Conservation (phyloP, 1,140 invertebrate genomes). For the Rhizoglyphus robini region DNA sequence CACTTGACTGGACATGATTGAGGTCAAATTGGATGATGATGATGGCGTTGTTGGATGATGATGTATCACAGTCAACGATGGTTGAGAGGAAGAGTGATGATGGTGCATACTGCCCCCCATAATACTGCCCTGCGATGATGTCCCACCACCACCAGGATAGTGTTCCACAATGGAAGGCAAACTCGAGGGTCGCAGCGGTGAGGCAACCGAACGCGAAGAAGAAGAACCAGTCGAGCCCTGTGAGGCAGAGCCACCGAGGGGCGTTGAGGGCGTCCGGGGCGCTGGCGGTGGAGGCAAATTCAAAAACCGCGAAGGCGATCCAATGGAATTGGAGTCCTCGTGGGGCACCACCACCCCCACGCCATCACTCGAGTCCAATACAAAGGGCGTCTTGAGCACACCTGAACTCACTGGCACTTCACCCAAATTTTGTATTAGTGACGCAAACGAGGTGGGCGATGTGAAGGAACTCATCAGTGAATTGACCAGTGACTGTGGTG, state of each 20-base stretch:
- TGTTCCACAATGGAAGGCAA: not conserved
- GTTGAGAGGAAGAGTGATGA: not conserved
- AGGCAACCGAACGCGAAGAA: no score
- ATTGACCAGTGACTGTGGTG: not conserved
- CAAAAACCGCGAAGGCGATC: slow-evolving; percentile 4
- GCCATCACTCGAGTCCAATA: not conserved
- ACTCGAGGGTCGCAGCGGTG: not conserved
- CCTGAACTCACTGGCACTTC: not conserved
- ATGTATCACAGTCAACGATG: not conserved
- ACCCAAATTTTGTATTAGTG: not conserved
- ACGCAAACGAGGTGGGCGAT: not conserved
- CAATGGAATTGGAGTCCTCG: not conserved
- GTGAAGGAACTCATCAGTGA: not conserved
- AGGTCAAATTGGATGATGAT: no score
- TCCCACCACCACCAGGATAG: no score
- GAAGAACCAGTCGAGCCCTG: no score
- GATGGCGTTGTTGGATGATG: no score
- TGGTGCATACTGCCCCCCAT: no score
- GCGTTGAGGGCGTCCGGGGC: not conserved
- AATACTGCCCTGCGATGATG: no score
- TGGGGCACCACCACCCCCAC: not conserved
- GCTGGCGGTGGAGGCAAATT: not conserved
- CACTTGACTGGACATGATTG: no score
- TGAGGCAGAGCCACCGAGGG: no score
- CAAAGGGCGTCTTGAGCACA: not conserved